A percentile compares a stretch with the other conserved stretches of the same genome.
phyloP scores from a whole-genome alignment of 2,888 invertebrate species.

The Clistopyga incitator region DNA sequence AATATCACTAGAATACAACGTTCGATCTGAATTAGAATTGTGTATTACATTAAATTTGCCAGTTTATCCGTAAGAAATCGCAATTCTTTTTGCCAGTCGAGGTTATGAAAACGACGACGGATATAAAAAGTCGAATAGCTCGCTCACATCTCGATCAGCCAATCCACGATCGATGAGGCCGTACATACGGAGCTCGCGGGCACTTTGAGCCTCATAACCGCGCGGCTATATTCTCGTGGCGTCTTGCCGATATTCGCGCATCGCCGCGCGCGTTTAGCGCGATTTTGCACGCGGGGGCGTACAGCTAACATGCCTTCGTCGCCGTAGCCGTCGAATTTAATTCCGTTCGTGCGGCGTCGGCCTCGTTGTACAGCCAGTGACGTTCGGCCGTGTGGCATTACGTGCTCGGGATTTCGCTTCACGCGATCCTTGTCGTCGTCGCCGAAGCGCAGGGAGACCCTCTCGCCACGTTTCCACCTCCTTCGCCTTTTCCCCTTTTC shows the following conservation, averaged over 20 bases:
- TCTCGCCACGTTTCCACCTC: slow-evolving; percentile 41
- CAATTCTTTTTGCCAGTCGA: neutral
- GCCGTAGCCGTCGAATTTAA: slow-evolving; percentile 71
- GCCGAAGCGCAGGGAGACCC: slow-evolving; percentile 24
- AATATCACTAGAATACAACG: no score
- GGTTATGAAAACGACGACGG: neutral
- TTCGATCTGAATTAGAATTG: no score
- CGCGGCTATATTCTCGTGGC: slow-evolving; percentile 23
- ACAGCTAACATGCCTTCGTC: neutral
- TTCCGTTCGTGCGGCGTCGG: slow-evolving; percentile 63
- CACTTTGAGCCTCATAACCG: neutral
- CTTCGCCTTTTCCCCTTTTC: slow-evolving; percentile 25
- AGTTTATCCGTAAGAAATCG: no score
- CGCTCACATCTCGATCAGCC: neutral
- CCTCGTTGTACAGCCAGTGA: slow-evolving; percentile 47
- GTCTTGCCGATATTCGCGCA: slow-evolving; percentile 43
- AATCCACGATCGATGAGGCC: neutral
- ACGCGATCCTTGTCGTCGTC: slow-evolving; percentile 36
- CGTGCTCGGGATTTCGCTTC: slow-evolving; percentile 65
- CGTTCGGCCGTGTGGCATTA: slow-evolving; percentile 68
- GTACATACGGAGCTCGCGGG: neutral
- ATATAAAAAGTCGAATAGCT: neutral
- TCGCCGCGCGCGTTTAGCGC: slow-evolving; percentile 62
- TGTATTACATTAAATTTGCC: no score
- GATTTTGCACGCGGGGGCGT: slow-evolving; percentile 40